Conservation (phyloP, 2,797 vertebrate genomes). For the Heteromormyrus szaboi region DNA sequence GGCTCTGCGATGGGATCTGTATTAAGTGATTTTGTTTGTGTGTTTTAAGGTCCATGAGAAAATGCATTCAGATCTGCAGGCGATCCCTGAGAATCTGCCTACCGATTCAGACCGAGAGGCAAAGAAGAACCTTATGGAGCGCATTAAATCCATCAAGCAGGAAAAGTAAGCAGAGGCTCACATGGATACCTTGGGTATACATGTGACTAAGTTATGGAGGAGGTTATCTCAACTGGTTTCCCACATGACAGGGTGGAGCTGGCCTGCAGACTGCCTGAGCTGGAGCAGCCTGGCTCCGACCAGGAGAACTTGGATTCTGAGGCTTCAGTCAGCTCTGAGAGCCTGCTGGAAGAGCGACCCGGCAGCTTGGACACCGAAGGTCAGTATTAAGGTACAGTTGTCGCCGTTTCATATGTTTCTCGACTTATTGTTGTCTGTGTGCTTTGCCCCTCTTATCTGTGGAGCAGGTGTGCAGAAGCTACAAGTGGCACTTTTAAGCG, state of each 20-base stretch:
- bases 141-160: conserved; percentile 91
- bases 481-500: conserved; percentile 46
- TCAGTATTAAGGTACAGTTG: conserved; percentile 75
- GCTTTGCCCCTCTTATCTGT: conserved; percentile 60
- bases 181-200: background rate
- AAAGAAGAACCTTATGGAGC: conserved; percentile 79
- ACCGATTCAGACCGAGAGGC: conserved; percentile 67
- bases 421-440: conserved; percentile 45
- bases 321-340: conserved; percentile 88
- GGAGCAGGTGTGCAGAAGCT: conserved; percentile 68
- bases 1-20: background rate
- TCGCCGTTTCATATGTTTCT: conserved; percentile 37
- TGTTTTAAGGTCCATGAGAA: conserved; percentile 59
- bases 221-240: background rate
- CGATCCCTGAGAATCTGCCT: conserved; percentile 71
- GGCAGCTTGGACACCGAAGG: conserved; percentile 72
- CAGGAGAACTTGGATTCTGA: conserved; percentile 94
- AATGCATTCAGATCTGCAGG: conserved; percentile 53
- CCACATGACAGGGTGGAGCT: conserved; percentile 78
- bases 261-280: conserved; percentile 84
- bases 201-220: background rate
- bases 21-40: conserved; percentile 3
- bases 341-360: conserved; percentile 78
- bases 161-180: conserved; percentile 73
- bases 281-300: conserved; percentile 89